A percentile compares a stretch with the other conserved stretches of the same genome.
phyloP scores from a whole-genome alignment of 2,888 invertebrate species.

The Lathronympha strigana region DNA sequence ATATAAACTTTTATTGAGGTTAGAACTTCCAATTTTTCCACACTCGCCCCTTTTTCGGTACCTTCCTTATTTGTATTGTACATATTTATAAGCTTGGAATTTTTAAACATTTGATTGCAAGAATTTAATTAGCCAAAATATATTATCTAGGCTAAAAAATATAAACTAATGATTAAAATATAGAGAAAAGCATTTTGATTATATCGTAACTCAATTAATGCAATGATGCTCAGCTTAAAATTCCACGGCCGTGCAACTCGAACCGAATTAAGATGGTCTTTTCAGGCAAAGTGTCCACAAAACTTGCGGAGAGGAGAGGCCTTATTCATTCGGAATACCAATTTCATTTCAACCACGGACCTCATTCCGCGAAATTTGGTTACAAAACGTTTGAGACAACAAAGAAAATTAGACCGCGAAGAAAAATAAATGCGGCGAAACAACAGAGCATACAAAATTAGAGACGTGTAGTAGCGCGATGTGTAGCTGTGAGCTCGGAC shows the following conservation, averaged over 20 bases:
- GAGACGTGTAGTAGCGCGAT: constrained; percentile 57
- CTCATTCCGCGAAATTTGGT: constrained; percentile 80
- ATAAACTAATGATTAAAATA: neutral
- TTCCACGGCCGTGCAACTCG: constrained; percentile 59
- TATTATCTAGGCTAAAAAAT: neutral
- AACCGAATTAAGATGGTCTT: constrained; percentile 66
- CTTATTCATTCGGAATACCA: constrained; percentile 80
- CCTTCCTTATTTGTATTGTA: too few relatives aligned
- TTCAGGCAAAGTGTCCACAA: constrained; percentile 58
- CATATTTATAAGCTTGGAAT: too few relatives aligned
- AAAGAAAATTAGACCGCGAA: constrained; percentile 82
- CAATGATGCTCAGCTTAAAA: constrained; percentile 51
- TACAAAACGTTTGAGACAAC: constrained; percentile 80
- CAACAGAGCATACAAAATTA: constrained; percentile 80
- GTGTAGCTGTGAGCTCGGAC: constrained; percentile 41
- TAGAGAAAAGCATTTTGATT: neutral
- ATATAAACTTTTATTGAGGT: too few relatives aligned
- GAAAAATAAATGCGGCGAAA: constrained; percentile 81
- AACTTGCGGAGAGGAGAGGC: constrained; percentile 62
- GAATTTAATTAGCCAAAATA: too few relatives aligned
- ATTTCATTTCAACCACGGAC: constrained; percentile 78
- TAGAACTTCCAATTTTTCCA: too few relatives aligned
- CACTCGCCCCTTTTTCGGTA: too few relatives aligned
- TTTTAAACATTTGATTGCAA: too few relatives aligned
- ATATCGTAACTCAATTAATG: constrained; percentile 13